Base-by-base conservation (phyloP, 2,113 vertebrate genomes). In the Willisornis vidua region DNA sequence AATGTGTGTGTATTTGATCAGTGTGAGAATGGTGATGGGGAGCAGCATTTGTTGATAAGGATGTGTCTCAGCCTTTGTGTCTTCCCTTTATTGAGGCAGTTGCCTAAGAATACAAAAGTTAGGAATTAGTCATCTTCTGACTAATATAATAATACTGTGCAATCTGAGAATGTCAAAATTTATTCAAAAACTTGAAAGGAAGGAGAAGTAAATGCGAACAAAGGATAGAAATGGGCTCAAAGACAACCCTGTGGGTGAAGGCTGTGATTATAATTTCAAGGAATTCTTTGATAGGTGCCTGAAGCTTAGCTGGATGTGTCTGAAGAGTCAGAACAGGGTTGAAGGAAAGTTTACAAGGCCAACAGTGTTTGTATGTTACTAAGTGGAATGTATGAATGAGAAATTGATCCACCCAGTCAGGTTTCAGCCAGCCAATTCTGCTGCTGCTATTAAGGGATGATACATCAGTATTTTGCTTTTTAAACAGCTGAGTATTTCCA, bases 401-500 rank as follows among this genome's bases (percentile, higher is more conserved):
- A 85, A 79, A 33, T 75, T 1, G 7, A 39, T 93, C 23, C 31
- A 45, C 28, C 37, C 35, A 81, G 77, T 13, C 20, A 72, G 45
- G 26, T 28, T 71, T 85, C 58, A 73, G 54, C 65, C 28, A 57
- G 33, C 14, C 54, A 71, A 11, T 83, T 77, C 59, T 46, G 24
- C 24, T 85, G 41, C 63, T 83, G 43, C 35, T 76, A 1, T 67
- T 83, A 52, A 80, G 48, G 35, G n/a, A 24, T 80, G 62, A 37
- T 48, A 5, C 31, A 48, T 19, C 37, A 19, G 23, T 33, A 62
- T 57, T 55, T 94, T 87, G 35, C 43, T 84, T 88, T 45, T 62
- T 93, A 88, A 97, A 45, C 43, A 86, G 4, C 24, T 18, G n/a
- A 86, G 19, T 18, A 37, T 88, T 86, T 95, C 29, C 67, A 90